Evolutionary conservation across 2,113 vertebrate species (phyloP).

Genomic region (Larimichthys polyactis): DNA sequence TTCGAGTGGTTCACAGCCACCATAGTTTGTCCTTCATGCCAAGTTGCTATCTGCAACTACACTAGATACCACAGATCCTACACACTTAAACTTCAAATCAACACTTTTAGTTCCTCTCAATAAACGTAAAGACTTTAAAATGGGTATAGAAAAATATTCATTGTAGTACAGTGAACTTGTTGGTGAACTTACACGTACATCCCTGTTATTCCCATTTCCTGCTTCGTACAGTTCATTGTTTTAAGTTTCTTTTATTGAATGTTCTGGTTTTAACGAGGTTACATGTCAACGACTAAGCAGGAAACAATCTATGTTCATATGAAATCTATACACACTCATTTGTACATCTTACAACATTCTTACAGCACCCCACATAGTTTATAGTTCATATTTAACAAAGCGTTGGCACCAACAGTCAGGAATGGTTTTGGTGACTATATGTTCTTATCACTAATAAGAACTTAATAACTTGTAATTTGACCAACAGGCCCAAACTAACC

Average conservation of each 20-base stretch:
- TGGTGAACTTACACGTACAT: no score
- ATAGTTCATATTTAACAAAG: no score
- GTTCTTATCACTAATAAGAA: not conserved
- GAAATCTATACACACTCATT: not conserved
- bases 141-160: not conserved
- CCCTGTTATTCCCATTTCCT: no score
- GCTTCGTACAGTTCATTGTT: no score
- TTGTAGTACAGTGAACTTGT: no score
- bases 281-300: no score
- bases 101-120: not conserved
- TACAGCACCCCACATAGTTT: not conserved
- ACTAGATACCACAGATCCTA: no score
- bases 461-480: slow-evolving; percentile 3
- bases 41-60: no score
- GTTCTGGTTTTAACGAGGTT: no score
- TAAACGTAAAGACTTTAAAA: not conserved
- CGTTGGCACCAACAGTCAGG: not conserved
- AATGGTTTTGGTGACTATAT: not conserved
- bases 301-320: not conserved
- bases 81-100: not conserved
- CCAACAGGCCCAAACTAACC: not conserved
- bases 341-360: not conserved
- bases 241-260: no score
- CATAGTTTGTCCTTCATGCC: no score
- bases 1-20: no score